These are phyloP conservation scores for Tenthredo scrophulariae DNA, from an alignment of 2,888 invertebrate genomes.

Conservation along the genomic window DNA sequence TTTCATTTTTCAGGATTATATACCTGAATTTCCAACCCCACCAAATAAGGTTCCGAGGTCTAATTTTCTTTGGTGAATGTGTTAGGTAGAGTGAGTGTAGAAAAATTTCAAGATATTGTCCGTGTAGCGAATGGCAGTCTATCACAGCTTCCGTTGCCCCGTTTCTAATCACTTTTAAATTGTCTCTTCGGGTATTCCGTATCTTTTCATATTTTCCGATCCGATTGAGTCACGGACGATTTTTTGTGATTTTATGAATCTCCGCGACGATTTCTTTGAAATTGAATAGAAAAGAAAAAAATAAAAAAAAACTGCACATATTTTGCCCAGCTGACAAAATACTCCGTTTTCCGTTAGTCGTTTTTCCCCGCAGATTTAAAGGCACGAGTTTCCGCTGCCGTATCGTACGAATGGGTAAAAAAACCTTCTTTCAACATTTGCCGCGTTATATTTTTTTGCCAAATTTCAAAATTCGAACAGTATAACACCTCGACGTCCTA, in stretches of 20 bases:
- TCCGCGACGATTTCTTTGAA: not conserved
- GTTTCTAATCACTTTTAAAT: constrained; percentile 49
- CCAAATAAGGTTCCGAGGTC: constrained; percentile 1
- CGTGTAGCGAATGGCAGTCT: constrained; percentile 12
- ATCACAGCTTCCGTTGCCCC: constrained; percentile 33
- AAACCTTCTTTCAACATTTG: constrained; percentile 40
- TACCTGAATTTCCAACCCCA: constrained; percentile 40
- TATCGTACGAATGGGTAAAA: not conserved
- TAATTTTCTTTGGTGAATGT: constrained; percentile 21
- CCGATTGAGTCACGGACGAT: not conserved
- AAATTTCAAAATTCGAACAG: not conserved
- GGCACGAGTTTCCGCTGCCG: constrained; percentile 12
- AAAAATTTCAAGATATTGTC: constrained; percentile 29
- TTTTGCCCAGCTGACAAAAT: not conserved
- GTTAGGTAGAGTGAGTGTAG: constrained; percentile 22
- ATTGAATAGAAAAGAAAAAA: not conserved
- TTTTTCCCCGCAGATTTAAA: not conserved
- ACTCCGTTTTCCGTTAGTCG: not conserved
- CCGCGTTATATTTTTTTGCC: constrained; percentile 28
- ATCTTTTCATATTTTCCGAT: not conserved
- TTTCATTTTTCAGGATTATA: not conserved
- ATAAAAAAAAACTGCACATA: no score
- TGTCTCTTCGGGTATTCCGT: not conserved
- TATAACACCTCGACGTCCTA: constrained; percentile 41
- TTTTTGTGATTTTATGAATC: not conserved